phyloP scores from a whole-genome alignment of 2,113 vertebrate genomes.

The Sclerurus mexicanus region DNA sequence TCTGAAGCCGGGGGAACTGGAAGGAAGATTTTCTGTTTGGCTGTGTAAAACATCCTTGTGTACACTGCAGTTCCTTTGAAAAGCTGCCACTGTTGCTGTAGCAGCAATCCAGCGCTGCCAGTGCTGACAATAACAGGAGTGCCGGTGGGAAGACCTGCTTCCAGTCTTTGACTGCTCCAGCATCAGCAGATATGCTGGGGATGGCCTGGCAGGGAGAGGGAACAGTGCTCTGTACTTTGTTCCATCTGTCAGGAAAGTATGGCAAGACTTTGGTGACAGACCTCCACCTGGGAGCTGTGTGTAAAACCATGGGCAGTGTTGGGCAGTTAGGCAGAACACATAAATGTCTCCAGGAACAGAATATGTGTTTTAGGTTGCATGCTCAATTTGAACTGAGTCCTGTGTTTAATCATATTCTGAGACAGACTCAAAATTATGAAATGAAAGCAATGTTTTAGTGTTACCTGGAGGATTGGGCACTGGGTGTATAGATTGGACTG shows the following conservation, averaged over 20 bases:
- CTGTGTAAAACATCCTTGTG: conserved; percentile 55
- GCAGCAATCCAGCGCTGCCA: conserved; percentile 16
- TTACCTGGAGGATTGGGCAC: background rate
- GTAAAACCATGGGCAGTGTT: background rate
- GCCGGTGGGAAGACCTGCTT: background rate
- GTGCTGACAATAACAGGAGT: background rate
- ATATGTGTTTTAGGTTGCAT: accelerated
- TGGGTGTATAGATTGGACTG: accelerated
- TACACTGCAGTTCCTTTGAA: conserved; percentile 53
- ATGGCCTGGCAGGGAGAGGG: background rate
- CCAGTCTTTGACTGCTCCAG: background rate
- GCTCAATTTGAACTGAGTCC: background rate
- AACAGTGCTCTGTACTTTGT: background rate
- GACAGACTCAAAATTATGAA: accelerated
- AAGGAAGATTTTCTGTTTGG: conserved; percentile 61
- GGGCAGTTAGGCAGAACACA: background rate
- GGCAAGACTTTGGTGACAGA: background rate
- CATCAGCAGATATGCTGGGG: accelerated
- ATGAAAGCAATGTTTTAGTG: background rate
- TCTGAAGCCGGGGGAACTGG: conserved; percentile 55
- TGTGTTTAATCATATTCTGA: background rate
- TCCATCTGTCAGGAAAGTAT: background rate
- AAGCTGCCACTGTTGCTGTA: conserved; percentile 61
- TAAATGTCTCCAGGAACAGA: background rate
- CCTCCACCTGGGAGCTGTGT: background rate